Base-by-base conservation (phyloP, 2,797 vertebrate genomes). In the Epinephelus malabaricus region DNA sequence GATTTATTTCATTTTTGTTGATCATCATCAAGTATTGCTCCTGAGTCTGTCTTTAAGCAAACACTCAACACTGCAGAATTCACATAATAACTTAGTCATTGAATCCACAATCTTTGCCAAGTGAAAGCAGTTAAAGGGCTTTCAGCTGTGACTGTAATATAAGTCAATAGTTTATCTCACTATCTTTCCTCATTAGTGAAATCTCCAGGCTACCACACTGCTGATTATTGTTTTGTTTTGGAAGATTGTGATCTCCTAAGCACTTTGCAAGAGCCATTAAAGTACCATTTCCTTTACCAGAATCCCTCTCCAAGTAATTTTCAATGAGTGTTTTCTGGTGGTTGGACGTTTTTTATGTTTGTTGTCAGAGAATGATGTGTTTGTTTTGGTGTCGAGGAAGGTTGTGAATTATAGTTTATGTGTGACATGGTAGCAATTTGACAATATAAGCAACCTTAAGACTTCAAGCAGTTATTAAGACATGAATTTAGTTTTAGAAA, bases 231-330 rank as follows among this genome's bases (percentile, higher is more conserved):
- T 92, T 88, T 90, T 93, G 88, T 85, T 92, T 86, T 83, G 79
- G 59, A 73, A 82, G 71, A 91, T 71, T 81, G 87, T 64, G 72
- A 80, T 91, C 80, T 89, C 63, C 49, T 54, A 71, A 93, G 90
- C 83, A 89, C 91, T 92, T 88, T 85, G 84, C 15, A 49, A 81
- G 61, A 85, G 78, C 88, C 91, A 92, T 93, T 93, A 93, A 92
- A 90, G 78, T 46, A 21, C 74, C 63, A 88, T 94, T 92, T 91
- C 78, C 86, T 89, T 83, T 72, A 81, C 81, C 81, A 84, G 79
- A 90, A 86, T 84, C 72, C 60, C 81, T 69, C 49, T 56, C 73
- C 40, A 47, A 78, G 60, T 81, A 59, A 81, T 82, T 88, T 74
- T 76, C 23, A 74, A 69, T 62, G 13, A 73, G 55, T 73, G 65